Evolutionary conservation across 2,888 invertebrate species (phyloP).

Genomic region (Spatulosminthurus flaviceps): DNA sequence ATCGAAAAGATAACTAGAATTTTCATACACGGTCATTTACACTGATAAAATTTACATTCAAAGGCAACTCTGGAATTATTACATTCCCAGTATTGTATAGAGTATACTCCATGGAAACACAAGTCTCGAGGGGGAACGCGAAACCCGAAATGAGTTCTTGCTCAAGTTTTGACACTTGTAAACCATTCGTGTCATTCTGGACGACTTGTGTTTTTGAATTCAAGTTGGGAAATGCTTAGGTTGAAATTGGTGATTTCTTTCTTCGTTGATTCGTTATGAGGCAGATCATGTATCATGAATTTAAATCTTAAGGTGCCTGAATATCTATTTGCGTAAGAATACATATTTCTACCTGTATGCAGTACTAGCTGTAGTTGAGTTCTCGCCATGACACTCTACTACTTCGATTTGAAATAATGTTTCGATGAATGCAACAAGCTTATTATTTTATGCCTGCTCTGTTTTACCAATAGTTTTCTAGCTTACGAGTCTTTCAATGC

Average conservation of each 20-base stretch:
- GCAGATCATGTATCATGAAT: conserved; percentile 11
- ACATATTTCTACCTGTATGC: no score
- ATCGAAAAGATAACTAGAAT: conserved; percentile 30
- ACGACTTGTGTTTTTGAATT: neutral
- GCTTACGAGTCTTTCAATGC: no score
- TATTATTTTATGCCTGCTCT: no score
- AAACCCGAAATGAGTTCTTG: conserved; percentile 28
- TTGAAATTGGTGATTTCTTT: conserved; percentile 9
- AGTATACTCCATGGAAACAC: conserved; percentile 4
- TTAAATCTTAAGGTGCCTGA: neutral
- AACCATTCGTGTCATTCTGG: conserved; percentile 24
- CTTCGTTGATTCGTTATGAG: neutral
- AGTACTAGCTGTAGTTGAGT: no score
- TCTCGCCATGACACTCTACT: no score
- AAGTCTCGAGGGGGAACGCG: conserved; percentile 1
- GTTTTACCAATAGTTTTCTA: no score
- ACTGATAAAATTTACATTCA: conserved; percentile 16
- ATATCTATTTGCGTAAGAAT: neutral
- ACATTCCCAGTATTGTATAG: neutral
- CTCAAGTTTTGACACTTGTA: conserved; percentile 26
- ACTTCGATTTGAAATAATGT: no score
- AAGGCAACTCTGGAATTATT: neutral
- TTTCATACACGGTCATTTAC: conserved; percentile 23
- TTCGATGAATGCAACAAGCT: no score
- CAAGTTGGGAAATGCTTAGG: conserved; percentile 4